Evolutionary conservation across 2,797 vertebrate species (phyloP), one percentile per base, ranked within the genome.

Genomic region (Coregonus suidteri): DNA sequence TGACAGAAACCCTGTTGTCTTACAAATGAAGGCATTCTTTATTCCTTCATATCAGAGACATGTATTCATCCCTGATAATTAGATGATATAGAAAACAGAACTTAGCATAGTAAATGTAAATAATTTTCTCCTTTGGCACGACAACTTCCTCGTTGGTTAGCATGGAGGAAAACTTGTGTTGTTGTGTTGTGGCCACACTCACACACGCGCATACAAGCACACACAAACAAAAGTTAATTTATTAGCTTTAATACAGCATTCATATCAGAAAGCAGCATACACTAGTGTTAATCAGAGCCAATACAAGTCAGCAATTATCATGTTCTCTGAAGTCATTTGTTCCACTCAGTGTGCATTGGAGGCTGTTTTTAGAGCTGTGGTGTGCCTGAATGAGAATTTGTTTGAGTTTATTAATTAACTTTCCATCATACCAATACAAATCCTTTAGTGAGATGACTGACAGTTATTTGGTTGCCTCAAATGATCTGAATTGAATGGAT

Each of bases 281-380:
- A 76, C 51, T 76, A 82, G 35, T 70, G 76, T 78, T 80, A 83
- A 83, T 83, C 76, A 75, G 76, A 53, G 54, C 51, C 69, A 73
- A 76, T 82, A 78, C 76, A 74, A 80, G 68, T 76, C 35, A 52
- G 62, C 72, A 83, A 80, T 83, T 82, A 83, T 77, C 72, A 70
- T 71, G 37, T 73, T 67, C 70, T 76, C 52, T 25, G 59, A 64
- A 25, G 9, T 64, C 20, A 64, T 64, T 64, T 64, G 59, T 64
- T 64, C 59, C 59, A 25, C 20, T 11, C 59, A 64, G 20, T 64
- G 59, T 64, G 59, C 59, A 64, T 64, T 64, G n/a, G 11, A 11
- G 20, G 59, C 6, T 18, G 59, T 25, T 64, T 64, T 64, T 25
- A 47, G 9, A 47, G 41, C 59, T 3, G 59, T 11, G 59, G n/a